Evolutionary conservation across 2,797 vertebrate genomes (phyloP), one percentile per base, ranked within the genome.

Genomic region (Lindbergichthys nudifrons): DNA sequence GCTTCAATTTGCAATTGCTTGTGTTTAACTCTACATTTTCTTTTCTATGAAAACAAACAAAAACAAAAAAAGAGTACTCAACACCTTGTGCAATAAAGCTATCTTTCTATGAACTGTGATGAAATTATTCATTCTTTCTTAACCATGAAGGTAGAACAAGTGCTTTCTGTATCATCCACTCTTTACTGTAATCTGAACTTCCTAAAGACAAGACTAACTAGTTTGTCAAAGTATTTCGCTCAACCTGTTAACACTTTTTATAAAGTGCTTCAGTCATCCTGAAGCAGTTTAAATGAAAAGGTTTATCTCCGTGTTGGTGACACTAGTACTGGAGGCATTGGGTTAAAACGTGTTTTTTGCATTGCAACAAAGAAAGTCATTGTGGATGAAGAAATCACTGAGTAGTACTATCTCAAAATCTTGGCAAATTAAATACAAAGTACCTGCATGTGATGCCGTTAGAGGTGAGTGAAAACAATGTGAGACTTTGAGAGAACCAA

Each of bases 1-100:
- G 96, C 96, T 98, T 97, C 95, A 81, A 95, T 97, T 98, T 98
- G 96, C 97, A 97, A 96, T 96, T 98, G 97, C 97, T 98, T 97
- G 96, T 96, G 96, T 98, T 97, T 97, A 97, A 94, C 90, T 96
- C 96, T 95, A 97, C 96, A 96, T 97, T 97, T 97, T 97, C 96
- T 96, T 98, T 97, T 97, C 90, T 94, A 95, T 93, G 88, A 94
- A 95, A 96, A 95, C 89, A 92, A 91, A 93, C 89, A 93, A 94
- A 94, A 95, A 95, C 94, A 85, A 88, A 96, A 97, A 97, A 96
- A 96, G 92, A 95, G 90, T 94, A 94, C 90, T 95, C 96, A 96
- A 97, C 95, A 96, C 96, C 95, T 97, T 97, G 96, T 98, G 97
- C 97, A 98, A 98, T 98, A 98, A 98, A 98, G 96, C 96, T 98